Percentiles rank a stretch among this genome's conserved stretches.
These are phyloP conservation scores for Ammodytes dubius DNA, from an alignment of 2,113 vertebrate genomes.

Conservation along the genomic window DNA sequence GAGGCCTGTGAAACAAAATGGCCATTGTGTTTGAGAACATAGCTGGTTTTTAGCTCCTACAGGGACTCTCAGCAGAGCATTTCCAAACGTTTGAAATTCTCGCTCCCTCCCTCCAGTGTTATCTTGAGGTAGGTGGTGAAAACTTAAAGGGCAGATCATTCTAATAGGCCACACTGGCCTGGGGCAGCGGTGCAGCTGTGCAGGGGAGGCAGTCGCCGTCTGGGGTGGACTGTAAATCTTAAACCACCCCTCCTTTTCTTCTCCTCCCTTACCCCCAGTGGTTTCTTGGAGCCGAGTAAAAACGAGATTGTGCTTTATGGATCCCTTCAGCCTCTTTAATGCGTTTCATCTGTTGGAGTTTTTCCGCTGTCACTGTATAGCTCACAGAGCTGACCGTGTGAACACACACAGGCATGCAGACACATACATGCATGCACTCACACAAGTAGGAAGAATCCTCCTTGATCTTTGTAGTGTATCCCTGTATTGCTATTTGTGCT, in stretches of 20 bases:
- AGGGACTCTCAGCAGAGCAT: conserved; percentile 63
- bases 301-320: conserved; percentile 79
- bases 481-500: conserved; percentile 7
- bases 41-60: conserved; percentile 63
- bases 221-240: conserved; percentile 77
- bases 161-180: conserved; percentile 69
- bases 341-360: conserved; percentile 80
- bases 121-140: conserved; percentile 80
- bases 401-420: conserved; percentile 22
- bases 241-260: conserved; percentile 32
- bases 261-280: conserved; percentile 55
- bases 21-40: conserved; percentile 73
- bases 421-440: not conserved
- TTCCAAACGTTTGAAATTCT: conserved; percentile 74
- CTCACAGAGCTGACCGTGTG: conserved; percentile 45
- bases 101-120: conserved; percentile 61
- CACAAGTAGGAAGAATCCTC: conserved; percentile 7
- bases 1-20: conserved; percentile 69
- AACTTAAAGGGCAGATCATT: conserved; percentile 79
- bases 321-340: conserved; percentile 77
- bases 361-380: conserved; percentile 68
- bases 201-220: conserved; percentile 62
- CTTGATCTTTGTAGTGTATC: conserved; percentile 3
- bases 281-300: conserved; percentile 62
- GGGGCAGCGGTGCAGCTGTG: conserved; percentile 77